Evolutionary conservation across 2,113 vertebrate species (phyloP).

Genomic region (Trachemys scripta): DNA sequence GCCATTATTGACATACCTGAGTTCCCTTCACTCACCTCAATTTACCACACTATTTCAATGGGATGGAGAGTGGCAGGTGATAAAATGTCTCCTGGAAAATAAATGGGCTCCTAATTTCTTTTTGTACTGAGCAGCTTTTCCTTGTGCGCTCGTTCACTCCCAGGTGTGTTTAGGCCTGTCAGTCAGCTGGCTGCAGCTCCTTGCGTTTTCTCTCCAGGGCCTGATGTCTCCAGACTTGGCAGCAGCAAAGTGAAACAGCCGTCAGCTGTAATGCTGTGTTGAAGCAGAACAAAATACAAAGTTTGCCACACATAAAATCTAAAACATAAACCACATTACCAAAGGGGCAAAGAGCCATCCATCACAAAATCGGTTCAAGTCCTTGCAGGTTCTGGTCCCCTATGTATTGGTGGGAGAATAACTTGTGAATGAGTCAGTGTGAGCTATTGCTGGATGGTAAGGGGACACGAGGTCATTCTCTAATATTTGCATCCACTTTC

Average conservation of each 20-base stretch:
- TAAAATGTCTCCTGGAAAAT: slow-evolving; percentile 72
- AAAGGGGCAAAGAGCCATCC: neutral
- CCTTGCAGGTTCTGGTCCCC: neutral
- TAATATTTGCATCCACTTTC: neutral
- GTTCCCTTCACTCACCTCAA: slow-evolving; percentile 30
- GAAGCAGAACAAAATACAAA: slow-evolving; percentile 54
- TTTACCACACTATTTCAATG: slow-evolving; percentile 52
- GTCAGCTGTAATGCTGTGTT: slow-evolving; percentile 38
- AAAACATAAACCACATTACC: slow-evolving; percentile 58
- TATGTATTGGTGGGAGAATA: slow-evolving; percentile 8
- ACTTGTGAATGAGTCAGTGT: neutral
- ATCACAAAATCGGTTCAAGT: slow-evolving; percentile 1
- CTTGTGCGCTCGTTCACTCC: slow-evolving; percentile 35
- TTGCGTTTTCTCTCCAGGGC: slow-evolving; percentile 36
- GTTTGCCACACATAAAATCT: slow-evolving; percentile 58
- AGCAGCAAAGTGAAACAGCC: slow-evolving; percentile 33
- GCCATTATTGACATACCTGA: slow-evolving; percentile 41
- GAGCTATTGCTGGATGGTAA: neutral
- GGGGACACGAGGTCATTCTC: neutral
- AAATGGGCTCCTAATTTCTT: slow-evolving; percentile 68
- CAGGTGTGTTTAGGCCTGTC: slow-evolving; percentile 53
- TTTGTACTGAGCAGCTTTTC: slow-evolving; percentile 65
- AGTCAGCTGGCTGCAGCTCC: slow-evolving; percentile 49
- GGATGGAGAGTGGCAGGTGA: slow-evolving; percentile 65
- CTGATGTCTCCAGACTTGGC: slow-evolving; percentile 47